These are phyloP conservation scores for Rhinella marina DNA, from an alignment of 2,797 vertebrate species.

Conservation along the genomic window DNA sequence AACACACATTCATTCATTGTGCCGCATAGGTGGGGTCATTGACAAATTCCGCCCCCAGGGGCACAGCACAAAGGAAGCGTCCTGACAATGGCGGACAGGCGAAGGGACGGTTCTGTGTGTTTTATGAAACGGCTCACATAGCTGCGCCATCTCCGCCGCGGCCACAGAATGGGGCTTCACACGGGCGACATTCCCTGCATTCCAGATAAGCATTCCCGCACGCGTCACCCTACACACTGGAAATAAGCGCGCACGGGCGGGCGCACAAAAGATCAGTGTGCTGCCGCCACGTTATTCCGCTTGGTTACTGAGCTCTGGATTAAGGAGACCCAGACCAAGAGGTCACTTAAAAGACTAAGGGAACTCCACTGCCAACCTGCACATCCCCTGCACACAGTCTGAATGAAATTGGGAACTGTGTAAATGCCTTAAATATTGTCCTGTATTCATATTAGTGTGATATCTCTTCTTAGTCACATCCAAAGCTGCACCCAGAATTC, in stretches of 20 bases:
- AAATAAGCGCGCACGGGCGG: slow-evolving; percentile 4
- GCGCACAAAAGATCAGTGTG: slow-evolving; percentile 56
- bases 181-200: slow-evolving; percentile 19
- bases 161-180: slow-evolving; percentile 32
- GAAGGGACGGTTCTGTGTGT: not conserved
- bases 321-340: too few species aligned
- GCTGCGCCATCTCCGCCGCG: not conserved
- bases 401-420: not conserved
- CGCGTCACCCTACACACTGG: slow-evolving; percentile 58
- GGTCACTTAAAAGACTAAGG: not conserved
- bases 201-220: slow-evolving; percentile 50
- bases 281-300: not conserved
- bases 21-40: slow-evolving; percentile 21
- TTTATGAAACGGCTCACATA: not conserved
- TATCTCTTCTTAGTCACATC: too few species aligned
- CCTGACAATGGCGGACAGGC: not conserved
- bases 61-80: not conserved
- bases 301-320: too few species aligned
- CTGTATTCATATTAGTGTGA: too few species aligned
- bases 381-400: too few species aligned
- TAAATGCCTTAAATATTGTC: too few species aligned
- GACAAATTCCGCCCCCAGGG: slow-evolving; percentile 28
- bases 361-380: not conserved
- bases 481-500: too few species aligned
- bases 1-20: slow-evolving; percentile 24